Evolutionary conservation across 1,140 invertebrate genomes (phyloP).

Genomic region (Musca vetustissima): DNA sequence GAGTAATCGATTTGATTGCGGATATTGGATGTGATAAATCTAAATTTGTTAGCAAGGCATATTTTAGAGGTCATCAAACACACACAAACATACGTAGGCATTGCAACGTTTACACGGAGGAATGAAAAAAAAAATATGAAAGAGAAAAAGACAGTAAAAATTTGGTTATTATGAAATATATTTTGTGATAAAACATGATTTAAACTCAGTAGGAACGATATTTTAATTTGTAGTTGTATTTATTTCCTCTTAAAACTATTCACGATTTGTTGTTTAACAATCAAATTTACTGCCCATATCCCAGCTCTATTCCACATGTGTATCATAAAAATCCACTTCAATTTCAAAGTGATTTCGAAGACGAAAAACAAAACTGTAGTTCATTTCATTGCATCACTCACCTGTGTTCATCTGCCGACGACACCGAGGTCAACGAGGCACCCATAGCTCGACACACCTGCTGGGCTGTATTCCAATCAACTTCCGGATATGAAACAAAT

Average conservation of each 20-base stretch:
- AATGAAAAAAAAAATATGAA: background rate
- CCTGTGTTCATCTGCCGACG: constrained; percentile 64
- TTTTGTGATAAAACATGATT: background rate
- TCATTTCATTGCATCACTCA: constrained; percentile 15
- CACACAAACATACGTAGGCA: background rate
- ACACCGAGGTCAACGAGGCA: constrained; percentile 62
- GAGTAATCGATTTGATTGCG: constrained; percentile 67
- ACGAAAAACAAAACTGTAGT: background rate
- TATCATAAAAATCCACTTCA: too few species aligned
- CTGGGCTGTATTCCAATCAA: constrained; percentile 71
- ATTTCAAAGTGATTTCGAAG: too few species aligned
- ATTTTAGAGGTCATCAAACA: background rate
- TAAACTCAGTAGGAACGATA: background rate
- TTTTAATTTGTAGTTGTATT: too few species aligned
- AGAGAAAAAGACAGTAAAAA: background rate
- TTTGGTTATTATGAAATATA: background rate
- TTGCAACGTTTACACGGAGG: too few species aligned
- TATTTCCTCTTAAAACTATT: too few species aligned
- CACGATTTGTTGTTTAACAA: too few species aligned
- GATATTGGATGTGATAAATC: constrained; percentile 66
- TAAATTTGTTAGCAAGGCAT: constrained; percentile 11
- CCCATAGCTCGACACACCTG: constrained; percentile 70
- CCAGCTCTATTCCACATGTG: too few species aligned
- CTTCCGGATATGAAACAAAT: constrained; percentile 71
- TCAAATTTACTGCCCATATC: too few species aligned